Percentiles rank a stretch among this genome's conserved stretches.
phyloP scores from a whole-genome alignment of 1,140 invertebrate species.

The Aphis craccivora region DNA sequence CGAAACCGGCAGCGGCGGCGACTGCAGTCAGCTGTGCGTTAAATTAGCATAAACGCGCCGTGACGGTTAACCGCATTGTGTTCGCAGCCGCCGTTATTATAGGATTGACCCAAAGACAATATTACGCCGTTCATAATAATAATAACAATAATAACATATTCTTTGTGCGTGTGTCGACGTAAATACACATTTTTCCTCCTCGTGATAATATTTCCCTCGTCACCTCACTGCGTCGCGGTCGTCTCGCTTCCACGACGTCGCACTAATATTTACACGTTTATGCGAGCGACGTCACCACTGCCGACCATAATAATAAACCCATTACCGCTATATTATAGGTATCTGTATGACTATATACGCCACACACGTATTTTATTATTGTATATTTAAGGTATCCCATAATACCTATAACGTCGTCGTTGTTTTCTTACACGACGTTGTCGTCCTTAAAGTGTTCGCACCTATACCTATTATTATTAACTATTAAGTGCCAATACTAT shows the following conservation, averaged over 20 bases:
- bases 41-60: constrained; percentile 54
- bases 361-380: too few species aligned
- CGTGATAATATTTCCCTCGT: neutral
- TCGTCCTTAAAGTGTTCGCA: neutral
- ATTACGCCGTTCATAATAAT: neutral
- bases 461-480: neutral
- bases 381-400: too few species aligned
- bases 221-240: neutral
- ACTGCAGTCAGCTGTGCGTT: constrained; percentile 35
- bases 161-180: neutral
- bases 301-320: neutral
- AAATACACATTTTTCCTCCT: constrained; percentile 29
- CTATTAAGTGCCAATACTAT: neutral
- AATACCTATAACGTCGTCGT: neutral
- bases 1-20: neutral
- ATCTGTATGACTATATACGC: neutral
- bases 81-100: neutral
- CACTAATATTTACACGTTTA: constrained; percentile 20
- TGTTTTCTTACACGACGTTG: neutral
- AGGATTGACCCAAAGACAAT: constrained; percentile 51
- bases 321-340: neutral
- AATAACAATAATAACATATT: neutral
- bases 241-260: neutral
- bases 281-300: neutral
- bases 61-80: constrained; percentile 54